phyloP scores from a whole-genome alignment of 1,140 invertebrate genomes.

The Stegodyphus mimosarum region DNA sequence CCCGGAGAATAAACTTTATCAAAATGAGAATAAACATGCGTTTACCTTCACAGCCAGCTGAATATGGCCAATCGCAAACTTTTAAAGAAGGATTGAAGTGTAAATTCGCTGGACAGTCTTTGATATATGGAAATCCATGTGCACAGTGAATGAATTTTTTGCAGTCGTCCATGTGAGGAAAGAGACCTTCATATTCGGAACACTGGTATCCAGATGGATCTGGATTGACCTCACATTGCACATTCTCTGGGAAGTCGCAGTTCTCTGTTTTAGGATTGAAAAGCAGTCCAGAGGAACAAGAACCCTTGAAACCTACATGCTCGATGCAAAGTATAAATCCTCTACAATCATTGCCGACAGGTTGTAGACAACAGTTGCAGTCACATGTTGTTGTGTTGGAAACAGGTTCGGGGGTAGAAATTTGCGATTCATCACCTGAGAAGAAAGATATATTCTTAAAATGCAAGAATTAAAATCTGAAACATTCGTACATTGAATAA shows the following conservation, averaged over 20 bases:
- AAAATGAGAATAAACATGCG: no score
- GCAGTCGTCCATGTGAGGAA: conserved; percentile 64
- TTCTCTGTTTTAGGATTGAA: conserved; percentile 30
- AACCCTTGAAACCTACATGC: not conserved
- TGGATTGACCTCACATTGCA: not conserved
- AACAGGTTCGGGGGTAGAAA: not conserved
- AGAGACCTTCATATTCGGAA: conserved; percentile 44
- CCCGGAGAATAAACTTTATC: no score
- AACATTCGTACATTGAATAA: no score
- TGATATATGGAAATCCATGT: conserved; percentile 67
- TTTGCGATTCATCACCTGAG: not conserved
- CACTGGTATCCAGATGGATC: conserved; percentile 7
- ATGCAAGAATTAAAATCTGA: no score
- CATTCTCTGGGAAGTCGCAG: conserved; percentile 39
- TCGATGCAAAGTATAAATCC: conserved; percentile 7
- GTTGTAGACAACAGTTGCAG: conserved; percentile 8
- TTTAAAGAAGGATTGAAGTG: conserved; percentile 71
- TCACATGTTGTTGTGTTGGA: not conserved
- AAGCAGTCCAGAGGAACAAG: conserved; percentile 24
- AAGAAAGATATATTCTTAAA: not conserved
- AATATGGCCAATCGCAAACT: conserved; percentile 72
- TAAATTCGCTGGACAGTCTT: conserved; percentile 70
- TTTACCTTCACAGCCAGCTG: conserved; percentile 58
- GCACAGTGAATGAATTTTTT: conserved; percentile 66
- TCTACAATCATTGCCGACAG: conserved; percentile 11